These are phyloP conservation scores for Nomada ruficornis DNA, from an alignment of 2,888 invertebrate species.

Conservation along the genomic window DNA sequence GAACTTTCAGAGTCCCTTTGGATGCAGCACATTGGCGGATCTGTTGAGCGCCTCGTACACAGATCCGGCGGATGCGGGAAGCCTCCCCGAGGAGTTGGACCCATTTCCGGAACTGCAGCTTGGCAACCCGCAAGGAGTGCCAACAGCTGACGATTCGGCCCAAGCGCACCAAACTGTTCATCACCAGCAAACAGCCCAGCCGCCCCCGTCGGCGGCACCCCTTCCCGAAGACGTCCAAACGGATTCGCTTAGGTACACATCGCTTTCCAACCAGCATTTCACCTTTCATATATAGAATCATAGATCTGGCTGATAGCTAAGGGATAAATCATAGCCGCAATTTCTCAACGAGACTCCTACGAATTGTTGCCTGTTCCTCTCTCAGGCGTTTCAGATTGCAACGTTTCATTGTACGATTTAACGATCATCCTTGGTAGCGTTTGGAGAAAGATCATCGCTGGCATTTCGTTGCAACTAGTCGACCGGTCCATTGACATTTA, in stretches of 20 bases:
- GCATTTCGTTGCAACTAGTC: constrained; percentile 9
- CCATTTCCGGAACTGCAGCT: constrained; percentile 89
- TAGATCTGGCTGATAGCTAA: not conserved
- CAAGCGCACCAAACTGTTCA: constrained; percentile 80
- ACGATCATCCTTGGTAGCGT: constrained; percentile 21
- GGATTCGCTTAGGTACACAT: constrained; percentile 79
- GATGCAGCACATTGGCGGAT: constrained; percentile 91
- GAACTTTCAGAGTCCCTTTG: constrained; percentile 85
- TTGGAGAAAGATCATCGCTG: not conserved
- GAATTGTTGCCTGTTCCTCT: not conserved
- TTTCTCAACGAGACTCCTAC: not conserved
- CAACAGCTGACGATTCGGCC: constrained; percentile 77
- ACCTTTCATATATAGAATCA: not conserved
- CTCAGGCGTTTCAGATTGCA: constrained; percentile 10
- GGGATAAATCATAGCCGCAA: constrained; percentile 2
- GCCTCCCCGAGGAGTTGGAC: constrained; percentile 90
- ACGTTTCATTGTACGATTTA: constrained; percentile 1
- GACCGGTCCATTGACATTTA: constrained; percentile 23
- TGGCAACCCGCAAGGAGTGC: constrained; percentile 79
- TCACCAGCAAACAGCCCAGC: constrained; percentile 76
- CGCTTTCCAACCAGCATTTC: constrained; percentile 3
- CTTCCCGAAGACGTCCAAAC: constrained; percentile 79
- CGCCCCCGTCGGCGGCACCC: constrained; percentile 72
- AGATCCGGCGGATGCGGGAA: constrained; percentile 87
- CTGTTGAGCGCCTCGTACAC: constrained; percentile 90